Conservation (phyloP, 2,113 vertebrate species). For the Scomber japonicus region DNA sequence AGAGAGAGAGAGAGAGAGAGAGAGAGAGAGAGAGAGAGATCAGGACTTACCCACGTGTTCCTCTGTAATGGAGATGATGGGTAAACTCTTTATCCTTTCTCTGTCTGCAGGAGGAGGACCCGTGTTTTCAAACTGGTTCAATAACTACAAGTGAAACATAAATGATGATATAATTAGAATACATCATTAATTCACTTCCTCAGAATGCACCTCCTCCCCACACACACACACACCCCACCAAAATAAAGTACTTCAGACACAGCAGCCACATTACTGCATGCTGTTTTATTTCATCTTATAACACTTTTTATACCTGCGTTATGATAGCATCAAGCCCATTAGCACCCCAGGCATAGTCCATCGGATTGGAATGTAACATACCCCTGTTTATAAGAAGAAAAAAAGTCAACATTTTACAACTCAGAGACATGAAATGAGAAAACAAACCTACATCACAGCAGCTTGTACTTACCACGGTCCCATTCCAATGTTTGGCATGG, state of each 20-base stretch:
- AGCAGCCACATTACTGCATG: not conserved
- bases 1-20: too few species aligned
- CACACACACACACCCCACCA: too few species aligned
- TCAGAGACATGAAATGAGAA: not conserved
- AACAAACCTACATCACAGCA: not conserved
- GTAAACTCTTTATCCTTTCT: slow-evolving; percentile 95
- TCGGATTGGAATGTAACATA: slow-evolving; percentile 95
- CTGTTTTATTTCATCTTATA: not conserved
- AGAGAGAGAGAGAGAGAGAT: not conserved
- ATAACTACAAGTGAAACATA: slow-evolving; percentile 84
- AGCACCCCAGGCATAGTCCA: slow-evolving; percentile 98
- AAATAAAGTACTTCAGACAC: not conserved
- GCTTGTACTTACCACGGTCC: slow-evolving; percentile 90
- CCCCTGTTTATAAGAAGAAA: slow-evolving; percentile 82
- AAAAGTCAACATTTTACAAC: not conserved
- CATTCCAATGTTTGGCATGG: slow-evolving; percentile 93
- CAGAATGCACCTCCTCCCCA: too few species aligned
- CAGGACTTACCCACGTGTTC: slow-evolving; percentile 93
- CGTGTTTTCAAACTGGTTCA: slow-evolving; percentile 99
- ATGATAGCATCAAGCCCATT: slow-evolving; percentile 97
- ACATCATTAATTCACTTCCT: not conserved
- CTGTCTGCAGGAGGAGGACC: slow-evolving; percentile 97
- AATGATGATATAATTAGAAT: not conserved
- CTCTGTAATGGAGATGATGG: slow-evolving; percentile 91
- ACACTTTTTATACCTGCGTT: slow-evolving; percentile 89